phyloP scores from a whole-genome alignment of 2,113 vertebrate genomes.

The Myotis brandtii region DNA sequence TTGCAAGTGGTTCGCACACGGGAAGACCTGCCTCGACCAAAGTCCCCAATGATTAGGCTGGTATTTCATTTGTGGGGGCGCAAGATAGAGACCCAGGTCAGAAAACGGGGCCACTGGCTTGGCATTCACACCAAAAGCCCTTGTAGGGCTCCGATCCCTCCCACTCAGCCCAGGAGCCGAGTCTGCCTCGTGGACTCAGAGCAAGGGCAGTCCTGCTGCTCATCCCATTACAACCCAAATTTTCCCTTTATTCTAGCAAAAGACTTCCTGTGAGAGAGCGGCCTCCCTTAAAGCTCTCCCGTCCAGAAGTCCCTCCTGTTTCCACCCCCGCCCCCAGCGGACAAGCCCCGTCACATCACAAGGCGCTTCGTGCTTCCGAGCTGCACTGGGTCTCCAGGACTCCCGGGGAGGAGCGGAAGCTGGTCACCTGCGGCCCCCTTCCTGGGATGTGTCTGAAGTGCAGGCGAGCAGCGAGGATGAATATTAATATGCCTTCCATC shows the following conservation, averaged over 20 bases:
- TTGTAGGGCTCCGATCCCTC: background rate
- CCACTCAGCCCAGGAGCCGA: background rate
- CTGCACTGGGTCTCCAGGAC: constrained; percentile 84
- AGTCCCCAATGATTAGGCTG: background rate
- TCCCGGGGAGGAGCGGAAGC: constrained; percentile 85
- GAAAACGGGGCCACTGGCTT: background rate
- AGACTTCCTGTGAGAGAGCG: constrained; percentile 64
- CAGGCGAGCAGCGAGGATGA: constrained; percentile 87
- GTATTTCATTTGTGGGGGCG: background rate
- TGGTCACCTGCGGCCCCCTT: constrained; percentile 87
- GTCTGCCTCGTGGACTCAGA: background rate
- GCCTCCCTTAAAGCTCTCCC: constrained; percentile 65
- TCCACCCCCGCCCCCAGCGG: constrained; percentile 25
- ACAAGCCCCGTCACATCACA: constrained; percentile 58
- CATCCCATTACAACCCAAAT: constrained; percentile 65
- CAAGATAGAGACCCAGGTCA: no score
- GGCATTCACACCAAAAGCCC: constrained; percentile 5
- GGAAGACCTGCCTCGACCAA: background rate
- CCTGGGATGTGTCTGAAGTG: constrained; percentile 87
- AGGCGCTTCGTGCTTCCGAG: constrained; percentile 56
- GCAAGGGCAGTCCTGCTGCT: constrained; percentile 40
- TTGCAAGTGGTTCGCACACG: background rate
- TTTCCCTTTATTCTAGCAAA: constrained; percentile 63
- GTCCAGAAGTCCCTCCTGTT: constrained; percentile 74
- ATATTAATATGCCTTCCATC: constrained; percentile 89